These are phyloP conservation scores for Struthidea cinerea DNA, from an alignment of 2,113 vertebrate species.

Conservation along the genomic window DNA sequence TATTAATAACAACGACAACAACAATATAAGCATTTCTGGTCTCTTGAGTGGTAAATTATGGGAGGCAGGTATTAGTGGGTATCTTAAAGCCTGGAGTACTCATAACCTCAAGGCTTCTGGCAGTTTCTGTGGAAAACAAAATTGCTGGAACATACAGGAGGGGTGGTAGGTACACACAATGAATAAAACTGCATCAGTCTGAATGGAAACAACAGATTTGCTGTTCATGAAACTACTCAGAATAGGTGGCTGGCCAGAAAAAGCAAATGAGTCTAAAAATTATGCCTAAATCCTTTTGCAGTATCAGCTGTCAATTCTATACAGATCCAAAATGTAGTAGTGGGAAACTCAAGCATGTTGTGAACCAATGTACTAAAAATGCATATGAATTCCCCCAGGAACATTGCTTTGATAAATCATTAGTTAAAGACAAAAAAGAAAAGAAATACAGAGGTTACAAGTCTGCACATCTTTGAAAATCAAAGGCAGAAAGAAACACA, in stretches of 20 bases:
- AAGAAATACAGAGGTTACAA: neutral
- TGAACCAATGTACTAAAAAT: neutral
- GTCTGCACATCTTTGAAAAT: neutral
- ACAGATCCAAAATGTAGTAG: neutral
- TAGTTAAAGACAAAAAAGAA: neutral
- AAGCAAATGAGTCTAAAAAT: neutral
- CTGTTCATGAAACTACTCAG: neutral
- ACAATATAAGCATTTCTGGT: neutral
- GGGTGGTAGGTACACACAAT: neutral
- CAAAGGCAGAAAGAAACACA: neutral
- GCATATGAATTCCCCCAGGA: neutral
- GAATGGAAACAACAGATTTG: neutral
- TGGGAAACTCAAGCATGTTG: neutral
- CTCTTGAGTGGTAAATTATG: neutral
- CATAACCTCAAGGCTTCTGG: neutral
- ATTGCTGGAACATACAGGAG: neutral
- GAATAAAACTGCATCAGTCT: neutral
- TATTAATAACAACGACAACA: neutral
- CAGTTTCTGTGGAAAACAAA: neutral
- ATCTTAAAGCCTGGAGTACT: neutral
- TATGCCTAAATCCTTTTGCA: neutral
- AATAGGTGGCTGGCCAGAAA: neutral
- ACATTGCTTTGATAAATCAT: neutral
- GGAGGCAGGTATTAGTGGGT: neutral
- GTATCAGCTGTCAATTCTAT: neutral